phyloP scores from a whole-genome alignment of 1,140 invertebrate species.

The Drosophila ercepeae region DNA sequence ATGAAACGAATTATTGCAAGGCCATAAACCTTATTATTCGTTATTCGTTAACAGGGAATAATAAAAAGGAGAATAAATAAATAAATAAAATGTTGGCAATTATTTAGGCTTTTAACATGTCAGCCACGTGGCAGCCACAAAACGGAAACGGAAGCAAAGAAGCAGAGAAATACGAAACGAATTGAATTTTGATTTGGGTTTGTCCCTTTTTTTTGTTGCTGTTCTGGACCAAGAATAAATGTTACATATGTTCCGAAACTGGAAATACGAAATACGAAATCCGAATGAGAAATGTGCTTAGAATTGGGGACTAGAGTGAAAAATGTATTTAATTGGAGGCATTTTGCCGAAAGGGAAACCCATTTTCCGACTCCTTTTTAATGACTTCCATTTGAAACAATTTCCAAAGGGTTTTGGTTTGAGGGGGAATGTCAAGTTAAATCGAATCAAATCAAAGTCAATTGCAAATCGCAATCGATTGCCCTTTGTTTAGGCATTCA shows the following conservation, averaged over 20 bases:
- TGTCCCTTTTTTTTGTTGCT: conserved; percentile 4
- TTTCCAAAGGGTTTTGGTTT: no score
- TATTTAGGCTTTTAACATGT: conserved; percentile 74
- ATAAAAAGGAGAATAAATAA: conserved; percentile 38
- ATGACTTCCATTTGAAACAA: conserved; percentile 1
- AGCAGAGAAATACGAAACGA: conserved; percentile 12
- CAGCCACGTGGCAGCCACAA: conserved; percentile 67
- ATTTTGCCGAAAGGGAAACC: background rate
- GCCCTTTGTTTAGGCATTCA: conserved; percentile 30
- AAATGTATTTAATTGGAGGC: conserved; percentile 29
- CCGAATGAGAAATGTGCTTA: conserved; percentile 1
- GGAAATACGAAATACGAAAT: conserved; percentile 1
- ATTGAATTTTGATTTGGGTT: conserved; percentile 73
- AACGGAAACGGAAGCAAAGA: conserved; percentile 63
- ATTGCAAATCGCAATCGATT: conserved; percentile 17
- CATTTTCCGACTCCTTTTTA: background rate
- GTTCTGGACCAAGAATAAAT: conserved; percentile 24
- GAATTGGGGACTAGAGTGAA: background rate
- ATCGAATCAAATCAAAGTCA: conserved; percentile 29
- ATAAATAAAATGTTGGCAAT: conserved; percentile 66
- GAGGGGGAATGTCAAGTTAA: background rate
- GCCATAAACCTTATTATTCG: conserved; percentile 28
- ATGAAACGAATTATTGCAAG: conserved; percentile 6
- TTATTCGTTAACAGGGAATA: conserved; percentile 15
- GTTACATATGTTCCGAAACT: conserved; percentile 36